These are phyloP conservation scores for Aethes cnicana DNA, from an alignment of 2,888 invertebrate genomes.

Conservation along the genomic window DNA sequence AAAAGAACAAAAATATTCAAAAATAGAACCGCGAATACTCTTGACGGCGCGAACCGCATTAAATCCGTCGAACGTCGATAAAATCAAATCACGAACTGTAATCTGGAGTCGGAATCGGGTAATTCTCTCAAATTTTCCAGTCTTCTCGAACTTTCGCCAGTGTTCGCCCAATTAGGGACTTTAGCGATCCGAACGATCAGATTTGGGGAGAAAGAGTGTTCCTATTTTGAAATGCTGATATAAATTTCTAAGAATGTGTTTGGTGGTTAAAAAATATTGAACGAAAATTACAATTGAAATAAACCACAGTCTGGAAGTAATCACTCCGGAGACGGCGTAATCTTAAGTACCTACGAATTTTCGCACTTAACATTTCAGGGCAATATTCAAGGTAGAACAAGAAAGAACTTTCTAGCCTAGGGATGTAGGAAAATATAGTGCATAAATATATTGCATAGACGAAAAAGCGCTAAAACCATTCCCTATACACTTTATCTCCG, in stretches of 20 bases:
- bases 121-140: constrained; percentile 32
- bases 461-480: constrained; percentile 10
- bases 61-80: constrained; percentile 27
- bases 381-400: too few species aligned
- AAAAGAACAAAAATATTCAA: not conserved
- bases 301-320: too few species aligned
- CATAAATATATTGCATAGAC: too few species aligned
- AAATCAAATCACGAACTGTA: constrained; percentile 32
- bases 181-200: constrained; percentile 43
- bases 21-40: constrained; percentile 13
- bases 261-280: not conserved
- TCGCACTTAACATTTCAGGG: too few species aligned
- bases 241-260: constrained; percentile 12
- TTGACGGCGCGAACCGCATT: constrained; percentile 17
- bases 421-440: too few species aligned
- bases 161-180: constrained; percentile 42
- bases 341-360: too few species aligned
- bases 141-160: constrained; percentile 31
- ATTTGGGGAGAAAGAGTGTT: constrained; percentile 25
- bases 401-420: too few species aligned
- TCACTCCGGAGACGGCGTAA: too few species aligned
- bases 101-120: constrained; percentile 26
- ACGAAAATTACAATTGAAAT: not conserved
- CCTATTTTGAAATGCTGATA: constrained; percentile 10
- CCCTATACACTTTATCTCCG: constrained; percentile 13